phyloP scores from a whole-genome alignment of 1,140 invertebrate species.

The Cheumatopsyche charites region DNA sequence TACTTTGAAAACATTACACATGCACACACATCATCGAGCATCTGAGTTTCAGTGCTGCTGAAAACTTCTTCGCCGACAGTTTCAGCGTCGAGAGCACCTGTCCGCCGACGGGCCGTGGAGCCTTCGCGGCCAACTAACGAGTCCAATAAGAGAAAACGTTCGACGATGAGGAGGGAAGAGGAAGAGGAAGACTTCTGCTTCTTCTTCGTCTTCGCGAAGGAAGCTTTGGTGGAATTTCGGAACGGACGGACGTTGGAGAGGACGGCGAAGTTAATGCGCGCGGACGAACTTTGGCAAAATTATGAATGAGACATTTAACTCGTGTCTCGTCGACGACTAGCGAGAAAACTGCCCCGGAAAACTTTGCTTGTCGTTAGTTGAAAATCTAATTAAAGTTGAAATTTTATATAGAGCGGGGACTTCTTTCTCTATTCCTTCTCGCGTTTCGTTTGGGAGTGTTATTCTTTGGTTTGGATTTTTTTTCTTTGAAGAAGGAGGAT shows the following conservation, averaged over 20 bases:
- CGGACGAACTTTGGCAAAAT: conserved; percentile 32
- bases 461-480: too few species aligned
- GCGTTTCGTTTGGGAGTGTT: conserved; percentile 6
- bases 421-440: conserved; percentile 30
- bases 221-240: too few species aligned
- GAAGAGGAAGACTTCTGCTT: too few species aligned
- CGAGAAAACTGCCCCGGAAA: background rate
- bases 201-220: too few species aligned
- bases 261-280: background rate
- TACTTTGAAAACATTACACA: background rate
- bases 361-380: conserved; percentile 38
- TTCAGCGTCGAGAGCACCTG: background rate
- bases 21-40: background rate
- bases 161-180: too few species aligned
- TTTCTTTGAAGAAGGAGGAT: too few species aligned
- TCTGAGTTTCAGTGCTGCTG: too few species aligned
- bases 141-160: background rate
- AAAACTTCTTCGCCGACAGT: too few species aligned
- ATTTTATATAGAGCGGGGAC: conserved; percentile 31
- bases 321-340: conserved; percentile 12
- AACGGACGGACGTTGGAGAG: background rate
- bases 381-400: conserved; percentile 41
- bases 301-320: conserved; percentile 40
- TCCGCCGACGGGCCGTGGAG: background rate
- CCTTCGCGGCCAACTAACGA: too few species aligned